Conservation (phyloP, 53 echinoderm and acorn worm species). For the Echinarachnius parma region DNA sequence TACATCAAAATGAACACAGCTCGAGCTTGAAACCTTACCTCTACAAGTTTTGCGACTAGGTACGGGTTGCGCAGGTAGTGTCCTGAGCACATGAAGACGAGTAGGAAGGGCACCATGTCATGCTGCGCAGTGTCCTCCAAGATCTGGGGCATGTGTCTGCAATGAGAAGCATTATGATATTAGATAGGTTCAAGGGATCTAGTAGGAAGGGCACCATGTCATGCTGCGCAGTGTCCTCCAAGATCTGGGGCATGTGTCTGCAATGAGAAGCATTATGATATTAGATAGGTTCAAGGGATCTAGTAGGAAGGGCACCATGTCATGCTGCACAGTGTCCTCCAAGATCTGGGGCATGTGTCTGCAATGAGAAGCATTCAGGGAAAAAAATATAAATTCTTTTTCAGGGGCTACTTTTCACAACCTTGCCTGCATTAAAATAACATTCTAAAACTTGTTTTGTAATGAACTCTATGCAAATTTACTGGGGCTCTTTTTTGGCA, state of each 20-base stretch:
- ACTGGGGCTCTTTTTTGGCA: too few species aligned
- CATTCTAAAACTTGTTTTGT: too few species aligned
- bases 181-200: too few species aligned
- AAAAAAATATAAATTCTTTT: too few species aligned
- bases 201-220: conserved; percentile 85
- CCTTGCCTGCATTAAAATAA: too few species aligned
- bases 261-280: too few species aligned
- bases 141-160: conserved; percentile 84
- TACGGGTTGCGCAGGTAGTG: conserved; percentile 91
- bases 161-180: too few species aligned
- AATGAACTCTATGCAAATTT: too few species aligned
- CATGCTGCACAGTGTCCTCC: conserved; percentile 83
- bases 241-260: conserved; percentile 85
- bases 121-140: conserved; percentile 86
- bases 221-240: conserved; percentile 85
- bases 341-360: conserved; percentile 90
- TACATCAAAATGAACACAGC: too few species aligned
- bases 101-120: conserved; percentile 81
- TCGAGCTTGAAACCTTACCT: conserved; percentile 74
- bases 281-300: too few species aligned
- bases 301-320: conserved; percentile 84
- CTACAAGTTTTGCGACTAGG: conserved; percentile 96
- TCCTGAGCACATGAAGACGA: conserved; percentile 74
- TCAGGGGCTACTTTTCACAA: too few species aligned
- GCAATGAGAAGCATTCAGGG: conserved; percentile 28